These are phyloP conservation scores for Chelon auratus DNA, from an alignment of 2,797 vertebrate genomes.

Conservation along the genomic window DNA sequence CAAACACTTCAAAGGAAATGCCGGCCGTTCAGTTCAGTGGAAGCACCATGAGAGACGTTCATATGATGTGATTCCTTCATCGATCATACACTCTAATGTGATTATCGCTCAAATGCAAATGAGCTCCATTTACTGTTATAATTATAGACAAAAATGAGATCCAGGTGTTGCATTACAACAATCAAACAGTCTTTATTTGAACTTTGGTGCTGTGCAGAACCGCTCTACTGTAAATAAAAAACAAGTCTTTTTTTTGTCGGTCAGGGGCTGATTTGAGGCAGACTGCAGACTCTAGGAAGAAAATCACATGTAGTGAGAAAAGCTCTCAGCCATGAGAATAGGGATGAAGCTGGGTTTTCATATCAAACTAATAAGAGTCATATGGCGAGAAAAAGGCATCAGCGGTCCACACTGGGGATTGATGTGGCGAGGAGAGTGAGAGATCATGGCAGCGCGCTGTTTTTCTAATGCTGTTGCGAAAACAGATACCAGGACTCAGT, in stretches of 20 bases:
- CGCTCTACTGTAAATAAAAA: conserved; percentile 65
- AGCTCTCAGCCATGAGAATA: conserved; percentile 61
- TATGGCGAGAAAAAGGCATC: conserved; percentile 68
- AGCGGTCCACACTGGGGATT: conserved; percentile 58
- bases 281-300: conserved; percentile 49
- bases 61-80: conserved; percentile 46
- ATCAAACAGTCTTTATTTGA: conserved; percentile 49
- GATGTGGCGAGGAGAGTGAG: conserved; percentile 69
- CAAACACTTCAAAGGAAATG: conserved; percentile 54
- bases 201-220: conserved; percentile 47
- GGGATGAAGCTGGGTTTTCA: conserved; percentile 65
- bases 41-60: conserved; percentile 42
- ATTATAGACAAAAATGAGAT: conserved; percentile 56
- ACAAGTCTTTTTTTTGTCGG: conserved; percentile 49
- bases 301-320: conserved; percentile 61
- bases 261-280: conserved; percentile 56
- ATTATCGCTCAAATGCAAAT: conserved; percentile 38
- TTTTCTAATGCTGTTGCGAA: conserved; percentile 71
- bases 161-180: conserved; percentile 62
- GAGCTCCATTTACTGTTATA: conserved; percentile 51
- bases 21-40: conserved; percentile 60
- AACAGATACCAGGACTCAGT: conserved; percentile 60
- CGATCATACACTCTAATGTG: conserved; percentile 24
- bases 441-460: conserved; percentile 67
- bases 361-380: conserved; percentile 76